phyloP scores from a whole-genome alignment of 2,797 vertebrate species.

The Crenuchus spilurus region DNA sequence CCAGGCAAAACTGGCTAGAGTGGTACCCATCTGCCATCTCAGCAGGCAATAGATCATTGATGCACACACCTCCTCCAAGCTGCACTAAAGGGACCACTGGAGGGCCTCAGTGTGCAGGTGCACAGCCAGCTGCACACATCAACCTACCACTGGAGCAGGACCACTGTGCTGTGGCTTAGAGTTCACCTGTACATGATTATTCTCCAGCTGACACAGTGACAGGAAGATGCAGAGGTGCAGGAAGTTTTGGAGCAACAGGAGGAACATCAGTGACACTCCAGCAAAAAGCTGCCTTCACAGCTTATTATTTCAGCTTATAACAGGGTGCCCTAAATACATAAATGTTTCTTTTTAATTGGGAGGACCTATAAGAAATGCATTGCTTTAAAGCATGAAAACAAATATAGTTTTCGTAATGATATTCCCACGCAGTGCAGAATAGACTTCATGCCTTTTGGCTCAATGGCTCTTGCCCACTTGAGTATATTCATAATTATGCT shows the following conservation, averaged over 20 bases:
- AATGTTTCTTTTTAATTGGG: not conserved
- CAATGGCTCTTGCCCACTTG: not conserved
- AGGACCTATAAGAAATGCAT: not conserved
- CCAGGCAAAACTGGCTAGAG: not conserved
- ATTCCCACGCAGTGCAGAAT: not conserved
- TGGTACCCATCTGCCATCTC: not conserved
- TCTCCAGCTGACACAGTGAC: not conserved
- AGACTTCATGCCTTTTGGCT: not conserved
- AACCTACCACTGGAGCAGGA: not conserved
- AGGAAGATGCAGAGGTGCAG: not conserved
- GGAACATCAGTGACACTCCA: not conserved
- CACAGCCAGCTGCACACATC: conserved; percentile 12
- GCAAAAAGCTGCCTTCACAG: not conserved
- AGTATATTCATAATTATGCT: conserved; percentile 9
- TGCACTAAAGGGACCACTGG: not conserved
- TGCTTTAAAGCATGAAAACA: not conserved
- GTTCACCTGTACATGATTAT: not conserved
- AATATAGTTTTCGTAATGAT: not conserved
- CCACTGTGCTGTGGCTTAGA: not conserved
- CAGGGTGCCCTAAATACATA: not conserved
- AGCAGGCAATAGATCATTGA: not conserved
- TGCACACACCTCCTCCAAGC: not conserved
- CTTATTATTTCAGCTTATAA: not conserved
- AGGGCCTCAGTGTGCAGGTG: conserved; percentile 25
- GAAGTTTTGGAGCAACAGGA: not conserved